These are phyloP conservation scores for Bubo bubo DNA, from an alignment of 2,113 vertebrate species.

Conservation along the genomic window DNA sequence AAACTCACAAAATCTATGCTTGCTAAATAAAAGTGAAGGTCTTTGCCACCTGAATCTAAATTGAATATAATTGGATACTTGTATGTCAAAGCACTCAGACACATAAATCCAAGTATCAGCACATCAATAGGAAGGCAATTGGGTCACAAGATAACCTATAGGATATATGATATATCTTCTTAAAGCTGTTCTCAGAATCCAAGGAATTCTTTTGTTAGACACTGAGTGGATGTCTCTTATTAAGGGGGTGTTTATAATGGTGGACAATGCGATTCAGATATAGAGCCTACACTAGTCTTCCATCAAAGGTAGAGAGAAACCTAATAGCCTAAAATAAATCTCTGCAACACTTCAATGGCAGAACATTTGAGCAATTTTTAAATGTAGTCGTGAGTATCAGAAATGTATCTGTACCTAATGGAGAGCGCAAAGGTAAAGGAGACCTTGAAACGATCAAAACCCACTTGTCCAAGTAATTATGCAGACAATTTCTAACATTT, in stretches of 20 bases:
- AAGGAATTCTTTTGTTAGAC: constrained; percentile 65
- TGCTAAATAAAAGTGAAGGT: constrained; percentile 67
- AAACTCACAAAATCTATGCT: constrained; percentile 57
- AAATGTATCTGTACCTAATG: constrained; percentile 19
- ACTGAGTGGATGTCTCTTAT: constrained; percentile 62
- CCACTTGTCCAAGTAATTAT: constrained; percentile 35
- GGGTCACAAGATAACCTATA: constrained; percentile 71
- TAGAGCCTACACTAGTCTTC: constrained; percentile 34
- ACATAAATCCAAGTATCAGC: constrained; percentile 61
- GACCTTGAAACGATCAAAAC: constrained; percentile 7
- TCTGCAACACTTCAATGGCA: constrained; percentile 1
- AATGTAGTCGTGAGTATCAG: not conserved
- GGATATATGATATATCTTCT: constrained; percentile 50
- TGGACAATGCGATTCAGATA: constrained; percentile 45
- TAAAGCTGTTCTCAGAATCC: constrained; percentile 65
- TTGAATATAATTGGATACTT: constrained; percentile 75
- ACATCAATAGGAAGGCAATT: constrained; percentile 73
- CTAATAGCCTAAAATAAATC: constrained; percentile 58
- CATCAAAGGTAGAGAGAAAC: constrained; percentile 56
- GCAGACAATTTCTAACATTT: not conserved
- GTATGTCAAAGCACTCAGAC: constrained; percentile 66
- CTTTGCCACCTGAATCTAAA: constrained; percentile 67
- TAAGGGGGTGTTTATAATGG: constrained; percentile 69
- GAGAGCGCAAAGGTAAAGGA: constrained; percentile 9
- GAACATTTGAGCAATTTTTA: constrained; percentile 38